Evolutionary conservation across 2,113 vertebrate genomes (phyloP).

Genomic region (Anas platyrhynchos): DNA sequence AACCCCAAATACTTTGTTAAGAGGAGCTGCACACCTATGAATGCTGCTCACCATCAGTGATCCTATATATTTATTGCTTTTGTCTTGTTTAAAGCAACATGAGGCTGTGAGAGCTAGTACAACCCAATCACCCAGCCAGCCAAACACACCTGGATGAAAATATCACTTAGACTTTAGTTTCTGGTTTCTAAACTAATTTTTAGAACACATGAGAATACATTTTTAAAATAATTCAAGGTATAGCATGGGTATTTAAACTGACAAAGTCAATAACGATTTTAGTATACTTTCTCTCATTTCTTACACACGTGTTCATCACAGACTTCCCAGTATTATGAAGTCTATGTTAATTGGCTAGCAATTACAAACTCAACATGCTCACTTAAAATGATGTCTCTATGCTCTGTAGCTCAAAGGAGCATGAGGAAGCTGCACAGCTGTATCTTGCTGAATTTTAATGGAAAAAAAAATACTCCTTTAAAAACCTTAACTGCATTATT

Average conservation of each 20-base stretch:
- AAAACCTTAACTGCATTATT: neutral
- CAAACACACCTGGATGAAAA: neutral
- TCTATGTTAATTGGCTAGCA: neutral
- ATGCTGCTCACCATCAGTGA: neutral
- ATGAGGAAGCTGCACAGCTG: neutral
- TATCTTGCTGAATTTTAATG: neutral
- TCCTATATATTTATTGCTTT: neutral
- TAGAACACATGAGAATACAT: neutral
- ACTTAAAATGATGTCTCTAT: neutral
- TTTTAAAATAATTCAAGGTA: neutral
- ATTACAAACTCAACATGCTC: neutral
- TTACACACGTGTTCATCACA: neutral
- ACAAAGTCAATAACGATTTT: neutral
- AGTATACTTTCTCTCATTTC: neutral
- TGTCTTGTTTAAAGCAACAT: neutral
- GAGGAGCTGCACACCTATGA: neutral
- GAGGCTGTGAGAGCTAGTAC: neutral
- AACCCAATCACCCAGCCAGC: neutral
- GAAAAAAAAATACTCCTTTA: conserved; percentile 1
- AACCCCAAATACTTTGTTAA: neutral
- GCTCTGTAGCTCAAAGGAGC: neutral
- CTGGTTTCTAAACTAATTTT: neutral
- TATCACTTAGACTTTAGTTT: neutral
- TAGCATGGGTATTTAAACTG: neutral
- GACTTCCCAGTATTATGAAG: neutral